Percentiles rank a stretch among this genome's conserved stretches.
phyloP scores from a whole-genome alignment of 2,888 invertebrate genomes.

The Steinernema scapterisci region DNA sequence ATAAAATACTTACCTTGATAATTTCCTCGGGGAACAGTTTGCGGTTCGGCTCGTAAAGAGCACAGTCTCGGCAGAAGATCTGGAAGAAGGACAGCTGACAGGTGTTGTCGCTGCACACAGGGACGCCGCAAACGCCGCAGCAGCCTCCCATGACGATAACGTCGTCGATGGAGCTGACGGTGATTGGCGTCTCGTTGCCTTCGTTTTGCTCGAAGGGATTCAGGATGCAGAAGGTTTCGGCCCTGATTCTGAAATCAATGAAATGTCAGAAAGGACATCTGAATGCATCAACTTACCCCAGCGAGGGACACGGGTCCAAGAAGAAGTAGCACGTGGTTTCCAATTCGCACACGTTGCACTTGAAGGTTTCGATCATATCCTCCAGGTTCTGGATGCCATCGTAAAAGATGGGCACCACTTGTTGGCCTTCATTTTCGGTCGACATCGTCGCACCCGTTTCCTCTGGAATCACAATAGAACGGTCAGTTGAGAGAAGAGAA shows the following conservation, averaged over 20 bases:
- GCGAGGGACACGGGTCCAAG: neutral
- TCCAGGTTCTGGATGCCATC: no score
- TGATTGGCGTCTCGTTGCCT: neutral
- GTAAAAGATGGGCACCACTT: no score
- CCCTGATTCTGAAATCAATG: neutral
- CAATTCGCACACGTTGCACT: neutral
- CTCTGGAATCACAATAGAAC: no score
- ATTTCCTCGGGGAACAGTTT: neutral
- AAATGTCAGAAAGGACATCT: neutral
- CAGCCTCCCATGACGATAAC: conserved; percentile 5
- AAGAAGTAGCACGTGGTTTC: neutral
- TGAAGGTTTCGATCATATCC: neutral
- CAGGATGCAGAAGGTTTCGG: neutral
- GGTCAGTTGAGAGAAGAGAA: no score
- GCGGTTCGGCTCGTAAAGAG: conserved; percentile 2
- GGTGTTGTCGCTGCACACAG: neutral
- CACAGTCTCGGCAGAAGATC: conserved; percentile 10
- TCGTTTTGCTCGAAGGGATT: neutral
- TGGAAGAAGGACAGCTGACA: neutral
- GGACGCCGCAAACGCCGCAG: neutral
- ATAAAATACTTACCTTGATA: neutral
- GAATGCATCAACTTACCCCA: no score
- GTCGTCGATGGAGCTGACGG: neutral
- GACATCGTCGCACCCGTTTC: no score
- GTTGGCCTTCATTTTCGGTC: no score